Percentiles rank a stretch among this genome's conserved stretches.
phyloP scores from a whole-genome alignment of 2,888 invertebrate genomes.

The Agrotis segetum region DNA sequence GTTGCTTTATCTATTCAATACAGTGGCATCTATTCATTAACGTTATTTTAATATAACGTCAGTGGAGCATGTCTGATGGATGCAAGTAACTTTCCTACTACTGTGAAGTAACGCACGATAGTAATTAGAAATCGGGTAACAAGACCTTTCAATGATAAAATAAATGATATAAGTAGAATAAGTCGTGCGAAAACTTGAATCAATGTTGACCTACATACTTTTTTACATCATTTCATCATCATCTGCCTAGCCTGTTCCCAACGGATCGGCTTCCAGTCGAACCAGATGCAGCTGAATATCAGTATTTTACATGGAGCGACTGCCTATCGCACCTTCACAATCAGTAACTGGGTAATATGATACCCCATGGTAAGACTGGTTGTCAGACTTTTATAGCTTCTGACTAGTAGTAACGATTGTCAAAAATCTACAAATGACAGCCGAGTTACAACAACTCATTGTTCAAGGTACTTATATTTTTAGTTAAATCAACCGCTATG shows the following conservation, averaged over 20 bases:
- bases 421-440: no score
- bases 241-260: no score
- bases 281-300: no score
- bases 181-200: not conserved
- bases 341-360: no score
- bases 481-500: not conserved
- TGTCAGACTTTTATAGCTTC: no score
- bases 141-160: slow-evolving; percentile 12
- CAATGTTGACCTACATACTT: no score
- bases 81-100: slow-evolving; percentile 20
- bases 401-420: no score
- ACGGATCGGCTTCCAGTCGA: no score
- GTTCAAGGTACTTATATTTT: not conserved
- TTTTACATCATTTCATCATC: no score
- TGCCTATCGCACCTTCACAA: no score
- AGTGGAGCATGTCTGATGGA: slow-evolving; percentile 21
- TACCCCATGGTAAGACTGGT: no score
- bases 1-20: not conserved
- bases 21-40: slow-evolving; percentile 20
- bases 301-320: no score
- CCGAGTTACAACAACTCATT: not conserved
- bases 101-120: slow-evolving; percentile 23
- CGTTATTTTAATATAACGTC: not conserved
- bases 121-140: slow-evolving; percentile 40
- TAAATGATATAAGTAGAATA: not conserved